Conservation (phyloP, 1,140 invertebrate genomes). For the Parapsyche elsis region DNA sequence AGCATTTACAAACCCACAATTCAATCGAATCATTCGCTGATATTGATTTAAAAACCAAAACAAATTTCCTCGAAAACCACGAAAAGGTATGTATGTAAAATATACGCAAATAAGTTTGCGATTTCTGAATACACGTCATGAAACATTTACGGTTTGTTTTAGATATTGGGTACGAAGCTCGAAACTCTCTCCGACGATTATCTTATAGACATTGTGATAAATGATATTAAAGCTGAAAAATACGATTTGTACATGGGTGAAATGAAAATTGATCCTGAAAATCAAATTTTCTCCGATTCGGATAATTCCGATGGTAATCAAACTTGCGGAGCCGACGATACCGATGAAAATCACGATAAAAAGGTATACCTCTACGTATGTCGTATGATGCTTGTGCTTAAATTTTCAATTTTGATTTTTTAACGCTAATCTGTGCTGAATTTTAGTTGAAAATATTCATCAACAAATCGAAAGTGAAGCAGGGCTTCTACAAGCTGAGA, state of each 20-base stretch:
- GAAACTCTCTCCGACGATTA: constrained; percentile 45
- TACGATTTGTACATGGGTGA: constrained; percentile 48
- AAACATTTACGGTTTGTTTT: too few relatives aligned
- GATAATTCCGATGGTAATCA: constrained; percentile 2
- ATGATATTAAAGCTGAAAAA: constrained; percentile 48
- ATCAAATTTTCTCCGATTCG: not conserved
- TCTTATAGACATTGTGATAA: constrained; percentile 45
- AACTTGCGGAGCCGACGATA: not conserved
- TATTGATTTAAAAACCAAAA: constrained; percentile 47
- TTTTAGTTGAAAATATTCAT: constrained; percentile 14
- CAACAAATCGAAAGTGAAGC: constrained; percentile 17
- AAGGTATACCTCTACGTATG: not conserved
- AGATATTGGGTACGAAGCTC: constrained; percentile 24
- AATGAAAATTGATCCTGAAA: constrained; percentile 37
- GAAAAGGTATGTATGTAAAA: constrained; percentile 44
- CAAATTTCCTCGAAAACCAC: constrained; percentile 46
- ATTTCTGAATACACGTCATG: not conserved
- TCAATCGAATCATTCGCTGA: constrained; percentile 41
- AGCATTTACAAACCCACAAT: constrained; percentile 51
- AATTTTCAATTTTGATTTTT: not conserved
- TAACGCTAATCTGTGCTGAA: too few relatives aligned
- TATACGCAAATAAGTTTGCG: too few relatives aligned
- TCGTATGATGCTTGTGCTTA: not conserved
- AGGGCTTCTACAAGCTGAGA: constrained; percentile 35
- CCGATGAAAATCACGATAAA: not conserved